Evolutionary conservation across 2,113 vertebrate genomes (phyloP).

Genomic region (Todiramphus chloris): DNA sequence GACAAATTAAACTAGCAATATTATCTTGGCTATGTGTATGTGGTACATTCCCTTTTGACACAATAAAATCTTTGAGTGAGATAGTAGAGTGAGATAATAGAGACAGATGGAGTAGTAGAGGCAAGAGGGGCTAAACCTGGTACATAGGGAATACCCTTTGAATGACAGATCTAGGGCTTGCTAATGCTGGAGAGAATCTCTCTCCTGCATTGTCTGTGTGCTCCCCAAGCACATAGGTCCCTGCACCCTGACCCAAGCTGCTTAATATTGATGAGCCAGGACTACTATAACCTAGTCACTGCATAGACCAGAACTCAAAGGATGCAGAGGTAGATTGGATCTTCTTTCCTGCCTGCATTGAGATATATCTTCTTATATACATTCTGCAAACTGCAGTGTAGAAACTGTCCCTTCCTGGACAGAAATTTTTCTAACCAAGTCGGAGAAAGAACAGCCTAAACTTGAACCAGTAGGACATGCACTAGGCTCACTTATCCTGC

Average conservation of each 20-base stretch:
- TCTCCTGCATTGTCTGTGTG: background rate
- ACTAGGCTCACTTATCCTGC: background rate
- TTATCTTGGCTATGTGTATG: background rate
- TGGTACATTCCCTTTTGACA: background rate
- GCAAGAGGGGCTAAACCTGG: background rate
- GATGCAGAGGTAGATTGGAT: background rate
- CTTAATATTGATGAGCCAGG: background rate
- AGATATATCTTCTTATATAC: background rate
- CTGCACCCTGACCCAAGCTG: too few relatives aligned
- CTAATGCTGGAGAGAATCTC: background rate
- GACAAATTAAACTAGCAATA: background rate
- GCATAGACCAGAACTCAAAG: background rate
- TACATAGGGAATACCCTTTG: background rate
- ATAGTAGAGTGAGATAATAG: too few relatives aligned
- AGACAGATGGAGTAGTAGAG: background rate
- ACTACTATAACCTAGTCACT: background rate
- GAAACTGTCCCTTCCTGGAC: background rate
- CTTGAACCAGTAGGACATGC: background rate
- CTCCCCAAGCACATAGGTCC: background rate
- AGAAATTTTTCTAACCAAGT: background rate
- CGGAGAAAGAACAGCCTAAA: background rate
- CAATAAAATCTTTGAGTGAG: background rate
- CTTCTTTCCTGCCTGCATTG: background rate
- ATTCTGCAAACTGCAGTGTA: background rate
- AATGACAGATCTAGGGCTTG: background rate